Evolutionary conservation across 2,888 invertebrate species (phyloP).

Genomic region (Amphimallon solstitiale): DNA sequence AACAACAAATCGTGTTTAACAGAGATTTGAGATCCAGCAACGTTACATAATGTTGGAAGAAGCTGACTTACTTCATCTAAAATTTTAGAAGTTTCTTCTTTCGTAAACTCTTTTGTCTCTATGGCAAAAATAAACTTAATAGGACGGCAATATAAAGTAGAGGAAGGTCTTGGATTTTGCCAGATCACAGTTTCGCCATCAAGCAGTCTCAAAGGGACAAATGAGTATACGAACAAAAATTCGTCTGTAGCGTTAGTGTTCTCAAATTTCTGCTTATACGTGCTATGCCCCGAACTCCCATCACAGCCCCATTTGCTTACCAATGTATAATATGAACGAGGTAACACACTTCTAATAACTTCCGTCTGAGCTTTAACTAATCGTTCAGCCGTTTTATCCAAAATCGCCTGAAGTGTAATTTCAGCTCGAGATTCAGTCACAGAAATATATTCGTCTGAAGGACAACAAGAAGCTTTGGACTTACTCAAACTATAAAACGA

Average conservation of each 20-base stretch:
- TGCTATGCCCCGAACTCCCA: background rate
- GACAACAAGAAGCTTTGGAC: background rate
- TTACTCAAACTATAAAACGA: conserved; percentile 7
- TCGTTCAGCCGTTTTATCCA: conserved; percentile 17
- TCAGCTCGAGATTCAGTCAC: conserved; percentile 6
- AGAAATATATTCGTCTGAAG: conserved; percentile 13
- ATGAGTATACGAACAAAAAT: background rate
- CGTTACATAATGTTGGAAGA: background rate
- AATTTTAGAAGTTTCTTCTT: conserved; percentile 1
- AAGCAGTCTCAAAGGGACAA: too few relatives aligned
- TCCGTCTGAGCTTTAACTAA: background rate
- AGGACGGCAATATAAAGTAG: conserved; percentile 5
- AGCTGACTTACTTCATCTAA: background rate
- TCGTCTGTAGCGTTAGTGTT: background rate
- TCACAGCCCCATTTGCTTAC: background rate
- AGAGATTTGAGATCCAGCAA: background rate
- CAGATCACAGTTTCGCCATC: conserved; percentile 5
- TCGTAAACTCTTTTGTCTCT: background rate
- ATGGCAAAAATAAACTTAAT: background rate
- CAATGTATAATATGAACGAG: too few relatives aligned
- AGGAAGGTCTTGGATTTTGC: conserved; percentile 2
- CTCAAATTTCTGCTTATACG: background rate
- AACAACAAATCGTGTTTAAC: background rate
- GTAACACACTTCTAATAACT: too few relatives aligned
- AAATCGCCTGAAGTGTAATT: conserved; percentile 17